Evolutionary conservation across 1,140 invertebrate genomes (phyloP).

Genomic region (Sipha flava): DNA sequence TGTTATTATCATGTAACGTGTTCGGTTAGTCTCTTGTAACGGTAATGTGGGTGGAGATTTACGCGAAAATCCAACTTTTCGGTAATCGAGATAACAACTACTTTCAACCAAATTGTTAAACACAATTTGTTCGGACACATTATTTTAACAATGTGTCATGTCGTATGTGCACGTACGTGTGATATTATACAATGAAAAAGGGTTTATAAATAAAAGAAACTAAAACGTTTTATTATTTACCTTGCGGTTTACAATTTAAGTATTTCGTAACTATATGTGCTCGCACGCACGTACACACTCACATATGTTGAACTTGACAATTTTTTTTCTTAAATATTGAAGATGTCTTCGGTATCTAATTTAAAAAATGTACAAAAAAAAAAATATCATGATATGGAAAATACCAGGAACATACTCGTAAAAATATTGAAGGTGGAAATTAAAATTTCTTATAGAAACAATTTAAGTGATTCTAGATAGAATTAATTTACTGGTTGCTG

Average conservation of each 20-base stretch:
- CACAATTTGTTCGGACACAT: not conserved
- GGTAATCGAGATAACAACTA: not conserved
- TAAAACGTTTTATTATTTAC: not conserved
- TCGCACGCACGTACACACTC: no score
- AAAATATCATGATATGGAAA: no score
- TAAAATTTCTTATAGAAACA: no score
- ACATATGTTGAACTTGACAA: no score
- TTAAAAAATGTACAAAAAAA: no score
- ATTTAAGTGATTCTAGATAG: no score
- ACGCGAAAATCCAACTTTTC: not conserved
- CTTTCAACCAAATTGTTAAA: not conserved
- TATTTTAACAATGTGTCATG: not conserved
- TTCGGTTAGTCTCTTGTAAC: not conserved
- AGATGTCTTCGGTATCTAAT: no score
- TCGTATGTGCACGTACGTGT: not conserved
- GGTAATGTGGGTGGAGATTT: not conserved
- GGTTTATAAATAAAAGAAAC: not conserved
- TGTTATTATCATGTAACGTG: not conserved
- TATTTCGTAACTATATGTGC: not conserved
- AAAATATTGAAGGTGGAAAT: no score
- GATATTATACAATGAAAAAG: no score
- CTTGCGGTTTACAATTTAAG: not conserved
- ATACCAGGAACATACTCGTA: no score
- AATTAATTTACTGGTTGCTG: no score
- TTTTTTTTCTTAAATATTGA: no score